Evolutionary conservation across 2,113 vertebrate genomes (phyloP), one percentile per base, ranked within the genome.

Genomic region (Eptesicus fuscus): DNA sequence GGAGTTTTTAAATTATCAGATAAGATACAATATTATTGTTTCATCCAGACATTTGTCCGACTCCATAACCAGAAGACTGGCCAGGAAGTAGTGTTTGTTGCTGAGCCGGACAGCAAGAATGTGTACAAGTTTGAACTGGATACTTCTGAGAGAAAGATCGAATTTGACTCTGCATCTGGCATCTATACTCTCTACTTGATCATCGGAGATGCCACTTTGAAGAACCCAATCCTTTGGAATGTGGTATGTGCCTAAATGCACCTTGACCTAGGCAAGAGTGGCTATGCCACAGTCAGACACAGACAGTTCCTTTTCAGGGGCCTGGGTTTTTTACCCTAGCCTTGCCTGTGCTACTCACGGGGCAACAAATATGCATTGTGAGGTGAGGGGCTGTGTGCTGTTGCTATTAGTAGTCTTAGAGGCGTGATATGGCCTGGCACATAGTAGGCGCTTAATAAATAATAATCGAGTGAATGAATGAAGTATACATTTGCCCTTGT

Each of bases 51-150:
- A 16, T 99, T 99, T 89, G 99, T 99, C 61, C 98, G 99, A 65
- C 98, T 99, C 84, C 99, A 99, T 97, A 99, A 99, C 96, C 99
- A 99, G 91, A 99, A 99, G 98, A 99, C 99, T 10, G 99, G 99
- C 32, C 99, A 99, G 94, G 99, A 99, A 97, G 99, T 99, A 1
- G 99, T 99, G 90, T 99, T 99, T 97, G 99, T 99, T 93, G 99
- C 99, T 9, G 99, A 99, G 85, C 99, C 99, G 0, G 99, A 99
- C 92, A 99, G 97, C 97, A 99, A 99, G 97, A 99, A 99, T 0
- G 97, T 99, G 1, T 99, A 99, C 97, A 99, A 99, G 97, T 99
- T 99, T 98, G 99, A 99, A 96, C 96, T 99, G 98, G 99, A 99
- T 97, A 99, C 99, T 6, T 99, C 99, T 0, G 99, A 99, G 93